These are phyloP conservation scores for Porites rus DNA, from an alignment of 92 coral and sea anemone genomes.

Conservation along the genomic window DNA sequence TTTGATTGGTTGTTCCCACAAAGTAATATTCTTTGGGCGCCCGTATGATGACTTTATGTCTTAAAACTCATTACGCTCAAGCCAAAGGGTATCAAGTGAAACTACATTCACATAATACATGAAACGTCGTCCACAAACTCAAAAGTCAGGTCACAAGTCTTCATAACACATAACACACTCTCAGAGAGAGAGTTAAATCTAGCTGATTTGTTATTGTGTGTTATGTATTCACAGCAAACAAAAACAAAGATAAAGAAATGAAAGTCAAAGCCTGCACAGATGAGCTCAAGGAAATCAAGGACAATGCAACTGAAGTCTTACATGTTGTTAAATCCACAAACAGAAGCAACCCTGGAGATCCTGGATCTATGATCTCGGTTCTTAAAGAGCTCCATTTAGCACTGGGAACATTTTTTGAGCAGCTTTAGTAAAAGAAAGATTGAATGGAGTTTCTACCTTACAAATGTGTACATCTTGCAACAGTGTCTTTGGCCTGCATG, in stretches of 20 bases:
- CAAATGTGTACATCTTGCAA: no score
- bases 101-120: no score
- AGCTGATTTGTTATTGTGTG: neutral
- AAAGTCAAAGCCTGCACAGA: conserved; percentile 56
- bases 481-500: no score
- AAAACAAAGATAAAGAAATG: conserved; percentile 66
- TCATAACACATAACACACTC: no score
- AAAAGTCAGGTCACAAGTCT: no score
- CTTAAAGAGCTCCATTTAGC: conserved; percentile 75
- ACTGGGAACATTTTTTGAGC: conserved; percentile 47
- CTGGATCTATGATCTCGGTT: conserved; percentile 55
- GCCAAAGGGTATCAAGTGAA: no score
- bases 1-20: no score
- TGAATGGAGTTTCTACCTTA: no score
- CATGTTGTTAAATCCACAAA: conserved; percentile 31
- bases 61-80: no score
- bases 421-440: neutral
- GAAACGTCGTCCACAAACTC: no score
- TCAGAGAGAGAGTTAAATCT: neutral
- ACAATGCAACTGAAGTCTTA: conserved; percentile 54
- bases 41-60: no score
- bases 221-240: neutral
- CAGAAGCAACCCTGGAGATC: conserved; percentile 66
- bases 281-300: conserved; percentile 71
- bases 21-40: no score